Evolutionary conservation across 2,888 invertebrate genomes (phyloP), one percentile per base, ranked within the genome.

Genomic region (Agrotis puta): DNA sequence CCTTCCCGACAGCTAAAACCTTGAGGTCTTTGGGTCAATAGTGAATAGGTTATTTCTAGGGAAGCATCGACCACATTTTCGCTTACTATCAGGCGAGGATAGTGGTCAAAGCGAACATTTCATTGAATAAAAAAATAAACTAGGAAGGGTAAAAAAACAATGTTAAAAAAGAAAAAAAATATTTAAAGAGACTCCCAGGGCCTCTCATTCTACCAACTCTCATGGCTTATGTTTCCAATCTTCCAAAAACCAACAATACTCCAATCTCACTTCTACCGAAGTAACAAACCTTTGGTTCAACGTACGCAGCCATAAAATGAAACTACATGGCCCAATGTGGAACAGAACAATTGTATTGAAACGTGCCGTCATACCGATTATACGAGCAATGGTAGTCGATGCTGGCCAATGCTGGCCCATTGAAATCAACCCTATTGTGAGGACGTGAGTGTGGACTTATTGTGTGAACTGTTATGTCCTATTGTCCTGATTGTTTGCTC

Each of bases 391-490:
- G 58, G 51, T 48, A 27, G 53, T 14, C 61, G 13, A 70, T 51
- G 48, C 53, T 59, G 63, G 59, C 24, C 64, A 13, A 66, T 63
- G 48, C 54, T 59, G 58, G 50, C 20, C 63, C 18, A 81, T 78
- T 81, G 82, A 77, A 65, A 54, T 63, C 45, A 20, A 14, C 22
- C 43, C 58, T 53, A 33, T 75, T 81, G 64, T 53, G 14, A 9
- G 24, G 22, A 16, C 53, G 33, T 20, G 61, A 69, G 45, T 50
- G 16, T 18, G 11, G 43, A 45, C 39, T 50, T 65, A 70, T 63
- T 81, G 63, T 56, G 50, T 13, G 18, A 62, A 47, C 53, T 39
- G 61, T 58, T 76, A 54, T 65, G 54, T 54, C 14, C 43, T 63
- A 59, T 65, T 66, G 57, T 69, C 43, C 58, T 22, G 47, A 74